Evolutionary conservation across 2,888 invertebrate species (phyloP).

Genomic region (Napeogenes inachia): DNA sequence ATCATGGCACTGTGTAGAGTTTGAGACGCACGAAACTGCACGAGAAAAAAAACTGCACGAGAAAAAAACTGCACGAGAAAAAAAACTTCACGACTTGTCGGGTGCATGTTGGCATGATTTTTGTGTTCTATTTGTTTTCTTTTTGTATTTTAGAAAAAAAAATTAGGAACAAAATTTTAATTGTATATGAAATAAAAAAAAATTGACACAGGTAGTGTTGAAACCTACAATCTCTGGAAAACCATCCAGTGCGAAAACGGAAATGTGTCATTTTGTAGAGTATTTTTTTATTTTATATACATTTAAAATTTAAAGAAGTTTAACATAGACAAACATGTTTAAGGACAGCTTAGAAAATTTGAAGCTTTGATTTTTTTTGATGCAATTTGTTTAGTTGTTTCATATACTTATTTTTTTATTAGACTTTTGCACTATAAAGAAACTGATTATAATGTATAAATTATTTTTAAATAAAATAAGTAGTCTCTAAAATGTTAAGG

Average conservation of each 20-base stretch:
- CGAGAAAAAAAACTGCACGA: conserved; percentile 11
- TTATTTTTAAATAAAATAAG: not conserved
- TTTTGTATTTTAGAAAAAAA: conserved; percentile 6
- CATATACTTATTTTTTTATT: conserved; percentile 1
- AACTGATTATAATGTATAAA: not conserved
- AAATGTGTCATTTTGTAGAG: too few relatives aligned
- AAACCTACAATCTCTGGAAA: too few relatives aligned
- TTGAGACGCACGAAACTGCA: conserved; percentile 33
- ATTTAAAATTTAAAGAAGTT: too few relatives aligned
- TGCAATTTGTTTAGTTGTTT: conserved; percentile 7
- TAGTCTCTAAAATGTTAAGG: not conserved
- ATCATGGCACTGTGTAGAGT: conserved; percentile 24
- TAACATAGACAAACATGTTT: too few relatives aligned
- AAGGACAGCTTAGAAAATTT: too few relatives aligned
- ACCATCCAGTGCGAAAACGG: too few relatives aligned
- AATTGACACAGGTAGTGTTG: too few relatives aligned
- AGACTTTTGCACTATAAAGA: too few relatives aligned
- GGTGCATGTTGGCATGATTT: conserved; percentile 27
- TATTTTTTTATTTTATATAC: too few relatives aligned
- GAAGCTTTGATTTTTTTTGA: conserved; percentile 7
- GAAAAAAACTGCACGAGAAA: conserved; percentile 30
- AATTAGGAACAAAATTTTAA: too few relatives aligned
- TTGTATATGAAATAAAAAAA: too few relatives aligned
- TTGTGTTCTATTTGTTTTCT: conserved; percentile 4
- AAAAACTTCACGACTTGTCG: conserved; percentile 8